Conservation (phyloP, 2,888 invertebrate genomes). For the Frankliniella intonsa region DNA sequence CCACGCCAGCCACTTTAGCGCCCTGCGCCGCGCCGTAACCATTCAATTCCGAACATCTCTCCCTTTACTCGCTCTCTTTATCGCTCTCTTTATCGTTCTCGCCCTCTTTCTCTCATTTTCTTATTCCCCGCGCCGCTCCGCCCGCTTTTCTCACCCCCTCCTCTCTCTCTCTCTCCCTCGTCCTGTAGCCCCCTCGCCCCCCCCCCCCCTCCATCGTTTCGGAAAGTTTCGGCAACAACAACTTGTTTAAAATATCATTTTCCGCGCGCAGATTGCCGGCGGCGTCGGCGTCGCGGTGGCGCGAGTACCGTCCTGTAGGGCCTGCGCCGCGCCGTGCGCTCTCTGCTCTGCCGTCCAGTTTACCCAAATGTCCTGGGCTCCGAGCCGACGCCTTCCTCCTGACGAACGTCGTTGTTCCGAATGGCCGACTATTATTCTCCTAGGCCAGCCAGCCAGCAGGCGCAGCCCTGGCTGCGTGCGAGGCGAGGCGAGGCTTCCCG, state of each 20-base stretch:
- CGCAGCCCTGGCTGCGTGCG: background rate
- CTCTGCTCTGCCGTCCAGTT: no score
- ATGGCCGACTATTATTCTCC: constrained; percentile 11
- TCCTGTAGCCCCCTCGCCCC: background rate
- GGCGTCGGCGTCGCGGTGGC: no score
- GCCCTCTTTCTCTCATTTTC: constrained; percentile 14
- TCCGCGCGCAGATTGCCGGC: no score
- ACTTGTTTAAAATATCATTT: no score
- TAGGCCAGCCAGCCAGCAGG: background rate
- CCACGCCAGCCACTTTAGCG: background rate
- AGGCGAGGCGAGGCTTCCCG: background rate
- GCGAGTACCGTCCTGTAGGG: no score
- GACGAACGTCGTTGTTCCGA: background rate
- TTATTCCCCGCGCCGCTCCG: background rate
- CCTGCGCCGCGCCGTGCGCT: background rate
- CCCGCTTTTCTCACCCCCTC: background rate
- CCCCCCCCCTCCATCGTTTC: background rate
- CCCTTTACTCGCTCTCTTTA: constrained; percentile 31
- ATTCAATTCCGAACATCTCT: background rate
- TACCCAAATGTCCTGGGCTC: no score
- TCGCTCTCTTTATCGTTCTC: no score
- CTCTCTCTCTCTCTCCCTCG: constrained; percentile 26
- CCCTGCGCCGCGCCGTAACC: constrained; percentile 16
- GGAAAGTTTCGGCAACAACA: background rate
- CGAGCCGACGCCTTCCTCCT: background rate